These are phyloP conservation scores for Lasioglossum morio DNA, from an alignment of 2,888 invertebrate species.

Conservation along the genomic window DNA sequence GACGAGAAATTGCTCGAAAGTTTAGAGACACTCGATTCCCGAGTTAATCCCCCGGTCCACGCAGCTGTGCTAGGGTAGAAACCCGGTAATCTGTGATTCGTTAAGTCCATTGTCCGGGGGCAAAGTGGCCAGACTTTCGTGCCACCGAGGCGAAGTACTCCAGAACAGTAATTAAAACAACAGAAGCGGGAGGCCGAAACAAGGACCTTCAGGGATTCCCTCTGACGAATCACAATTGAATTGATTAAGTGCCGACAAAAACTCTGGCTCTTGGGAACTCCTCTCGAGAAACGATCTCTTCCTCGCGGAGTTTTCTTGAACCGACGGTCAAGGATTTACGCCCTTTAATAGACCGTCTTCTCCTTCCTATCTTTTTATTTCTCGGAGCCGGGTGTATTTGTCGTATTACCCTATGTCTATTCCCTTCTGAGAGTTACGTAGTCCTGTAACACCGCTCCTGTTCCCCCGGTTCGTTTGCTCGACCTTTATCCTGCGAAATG, in stretches of 20 bases:
- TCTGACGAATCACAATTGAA: slow-evolving; percentile 37
- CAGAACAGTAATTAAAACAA: slow-evolving; percentile 39
- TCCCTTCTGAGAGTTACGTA: neutral
- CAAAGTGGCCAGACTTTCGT: slow-evolving; percentile 3
- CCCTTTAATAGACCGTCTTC: neutral
- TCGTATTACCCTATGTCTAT: slow-evolving; percentile 1
- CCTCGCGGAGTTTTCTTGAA: neutral
- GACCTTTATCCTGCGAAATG: neutral
- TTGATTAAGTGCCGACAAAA: slow-evolving; percentile 37
- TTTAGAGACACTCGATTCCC: neutral
- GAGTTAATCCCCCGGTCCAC: neutral
- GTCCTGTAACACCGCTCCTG: neutral
- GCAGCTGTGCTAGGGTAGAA: neutral
- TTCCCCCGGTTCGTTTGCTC: neutral
- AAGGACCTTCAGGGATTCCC: slow-evolving; percentile 6
- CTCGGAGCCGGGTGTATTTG: neutral
- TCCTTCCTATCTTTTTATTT: neutral
- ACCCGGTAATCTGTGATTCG: slow-evolving; percentile 12
- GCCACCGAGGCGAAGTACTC: neutral
- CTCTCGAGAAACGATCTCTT: slow-evolving; percentile 1
- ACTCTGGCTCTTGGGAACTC: slow-evolving; percentile 21
- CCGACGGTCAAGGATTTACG: slow-evolving; percentile 15
- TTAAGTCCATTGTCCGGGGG: slow-evolving; percentile 7
- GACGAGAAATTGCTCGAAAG: neutral
- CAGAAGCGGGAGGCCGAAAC: slow-evolving; percentile 6